Base-by-base conservation (phyloP, 2,888 invertebrate species). In the Nysson spinosus region DNA sequence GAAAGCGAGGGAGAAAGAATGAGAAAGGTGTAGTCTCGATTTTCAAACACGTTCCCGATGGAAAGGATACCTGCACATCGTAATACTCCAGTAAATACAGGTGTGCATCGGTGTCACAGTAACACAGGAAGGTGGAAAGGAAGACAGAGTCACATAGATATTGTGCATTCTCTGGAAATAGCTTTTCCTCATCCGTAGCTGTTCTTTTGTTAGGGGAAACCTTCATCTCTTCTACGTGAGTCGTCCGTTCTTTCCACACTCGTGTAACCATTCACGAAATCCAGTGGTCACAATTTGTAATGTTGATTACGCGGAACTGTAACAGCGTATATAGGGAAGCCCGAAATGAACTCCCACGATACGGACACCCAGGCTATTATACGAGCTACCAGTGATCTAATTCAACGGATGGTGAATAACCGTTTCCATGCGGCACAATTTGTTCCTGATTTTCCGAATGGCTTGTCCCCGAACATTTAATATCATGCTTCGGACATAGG, bases 401-500 rank as follows among this genome's bases (percentile, higher is more conserved):
- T 54, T 52, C 46, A 30, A 39, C 42, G 11, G 37, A 14, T 7
- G 30, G 24, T 39, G 46, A 52, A 34, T 37, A 46, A 63, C 35
- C 20, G 49, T 35, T 42, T 26, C 44, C 40, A 42, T 22, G 28
- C 12, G 7, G 26, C 49, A 19, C 20, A 34, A 61, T 54, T 69
- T 50, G 54, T 39, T 63, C 34, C 40, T 32, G 55, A 69, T 69
- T 72, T 69, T 58, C 58, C 68, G 16, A 63, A 51, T 37, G 54
- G 39, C 26, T 52, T 26, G 50, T 9, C 55, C 51, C 42, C 24
- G 32, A 35, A 26, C 55, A 49, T 49, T 56, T 56, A 66, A 50
- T 57, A 57, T 61, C 70, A 34, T 20, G 28, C 28, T 51, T 47
- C 17, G 51, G 42, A 30, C 46, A 20, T 34, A 37, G 47, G 35